These are phyloP conservation scores for Philaethria dido DNA, from an alignment of 2,888 invertebrate genomes.

Conservation along the genomic window DNA sequence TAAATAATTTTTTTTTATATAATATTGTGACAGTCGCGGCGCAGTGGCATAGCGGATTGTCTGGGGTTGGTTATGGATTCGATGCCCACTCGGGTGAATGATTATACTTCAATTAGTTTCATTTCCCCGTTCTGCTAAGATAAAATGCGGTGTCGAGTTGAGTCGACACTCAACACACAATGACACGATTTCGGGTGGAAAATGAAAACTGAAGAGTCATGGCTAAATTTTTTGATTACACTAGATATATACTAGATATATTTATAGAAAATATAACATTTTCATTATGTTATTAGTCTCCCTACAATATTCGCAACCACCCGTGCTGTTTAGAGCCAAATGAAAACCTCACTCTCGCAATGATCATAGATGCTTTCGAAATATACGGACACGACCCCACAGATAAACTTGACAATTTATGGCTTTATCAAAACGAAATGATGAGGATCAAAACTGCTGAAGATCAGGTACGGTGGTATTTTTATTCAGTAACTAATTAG, in stretches of 20 bases:
- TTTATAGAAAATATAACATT: not conserved
- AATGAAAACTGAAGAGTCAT: too few species aligned
- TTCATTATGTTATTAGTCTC: conserved; percentile 49
- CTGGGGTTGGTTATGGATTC: too few species aligned
- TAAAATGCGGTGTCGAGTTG: too few species aligned
- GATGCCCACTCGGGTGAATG: too few species aligned
- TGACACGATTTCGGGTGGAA: too few species aligned
- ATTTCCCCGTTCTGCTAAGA: too few species aligned
- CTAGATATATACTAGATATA: not conserved
- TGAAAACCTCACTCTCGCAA: conserved; percentile 74
- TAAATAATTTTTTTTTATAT: not conserved
- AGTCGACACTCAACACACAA: too few species aligned
- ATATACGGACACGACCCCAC: conserved; percentile 80
- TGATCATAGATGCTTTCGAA: conserved; percentile 79
- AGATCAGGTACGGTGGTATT: conserved; percentile 63
- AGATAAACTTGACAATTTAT: conserved; percentile 74
- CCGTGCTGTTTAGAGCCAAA: conserved; percentile 69
- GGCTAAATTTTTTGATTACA: too few species aligned
- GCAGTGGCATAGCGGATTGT: too few species aligned
- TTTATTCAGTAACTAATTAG: not conserved
- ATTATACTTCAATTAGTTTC: too few species aligned
- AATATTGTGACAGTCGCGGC: too few species aligned
- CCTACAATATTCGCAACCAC: conserved; percentile 73
- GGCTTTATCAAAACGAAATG: conserved; percentile 77
- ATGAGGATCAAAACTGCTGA: conserved; percentile 72